phyloP scores from a whole-genome alignment of 2,113 vertebrate species.

The Cyanocitta stelleri region DNA sequence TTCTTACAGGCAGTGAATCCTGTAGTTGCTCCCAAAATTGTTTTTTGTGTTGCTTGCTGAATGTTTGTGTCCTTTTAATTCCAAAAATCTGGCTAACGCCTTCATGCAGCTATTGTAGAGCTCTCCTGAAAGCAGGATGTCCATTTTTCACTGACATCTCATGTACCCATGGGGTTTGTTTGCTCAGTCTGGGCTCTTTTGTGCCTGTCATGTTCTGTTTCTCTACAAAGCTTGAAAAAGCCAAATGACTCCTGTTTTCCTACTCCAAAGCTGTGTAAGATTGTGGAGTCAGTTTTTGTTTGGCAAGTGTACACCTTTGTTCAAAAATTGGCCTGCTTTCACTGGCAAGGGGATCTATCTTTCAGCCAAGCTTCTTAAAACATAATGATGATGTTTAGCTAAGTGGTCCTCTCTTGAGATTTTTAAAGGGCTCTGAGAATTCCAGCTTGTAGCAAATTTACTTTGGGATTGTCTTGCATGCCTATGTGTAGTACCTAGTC shows the following conservation, averaged over 20 bases:
- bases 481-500: background rate
- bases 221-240: background rate
- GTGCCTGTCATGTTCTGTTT: slow-evolving; percentile 9
- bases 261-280: background rate
- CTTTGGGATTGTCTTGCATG: background rate
- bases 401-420: background rate
- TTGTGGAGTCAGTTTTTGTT: background rate
- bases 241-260: background rate
- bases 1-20: background rate
- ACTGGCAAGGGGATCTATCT: background rate
- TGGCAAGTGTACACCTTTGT: slow-evolving; percentile 35
- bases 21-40: background rate
- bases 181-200: background rate
- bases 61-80: background rate
- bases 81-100: background rate
- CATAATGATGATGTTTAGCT: slow-evolving; percentile 11
- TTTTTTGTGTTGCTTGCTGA: background rate
- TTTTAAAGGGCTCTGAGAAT: background rate
- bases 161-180: background rate
- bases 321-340: slow-evolving; percentile 30
- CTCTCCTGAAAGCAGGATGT: background rate
- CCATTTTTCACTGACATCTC: slow-evolving; percentile 4
- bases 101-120: background rate
- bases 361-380: slow-evolving; percentile 27
- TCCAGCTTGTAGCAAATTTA: background rate